phyloP scores from a whole-genome alignment of 2,797 vertebrate species.

The Nannoperca obscura region DNA sequence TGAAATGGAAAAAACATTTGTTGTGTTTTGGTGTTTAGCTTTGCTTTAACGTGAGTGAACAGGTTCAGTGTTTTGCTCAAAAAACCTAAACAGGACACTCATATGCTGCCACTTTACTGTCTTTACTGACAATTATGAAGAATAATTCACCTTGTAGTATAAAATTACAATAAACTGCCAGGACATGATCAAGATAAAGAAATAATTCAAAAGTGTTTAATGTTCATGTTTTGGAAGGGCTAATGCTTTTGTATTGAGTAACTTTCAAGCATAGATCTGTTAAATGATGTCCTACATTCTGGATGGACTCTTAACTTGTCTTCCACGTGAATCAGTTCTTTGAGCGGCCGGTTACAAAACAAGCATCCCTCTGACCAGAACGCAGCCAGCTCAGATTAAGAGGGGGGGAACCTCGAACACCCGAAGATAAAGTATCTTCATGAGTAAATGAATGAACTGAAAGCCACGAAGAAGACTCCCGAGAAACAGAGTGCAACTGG shows the following conservation, averaged over 20 bases:
- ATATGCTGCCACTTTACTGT: not conserved
- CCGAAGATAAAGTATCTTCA: not conserved
- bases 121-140: not conserved
- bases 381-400: not conserved
- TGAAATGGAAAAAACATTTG: conserved; percentile 20
- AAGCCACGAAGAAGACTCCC: not conserved
- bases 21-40: conserved; percentile 7
- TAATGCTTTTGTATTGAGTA: not conserved
- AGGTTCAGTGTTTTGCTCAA: not conserved
- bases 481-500: not conserved
- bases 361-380: not conserved
- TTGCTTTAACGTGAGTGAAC: not conserved
- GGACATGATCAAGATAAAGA: not conserved
- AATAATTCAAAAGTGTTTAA: not conserved
- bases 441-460: not conserved
- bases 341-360: not conserved
- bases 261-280: not conserved
- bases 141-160: not conserved
- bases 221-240: not conserved
- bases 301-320: not conserved
- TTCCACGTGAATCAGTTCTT: not conserved
- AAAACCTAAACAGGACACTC: not conserved
- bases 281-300: not conserved
- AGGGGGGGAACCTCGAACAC: not conserved
- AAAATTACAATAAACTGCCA: not conserved